Evolutionary conservation across 2,888 invertebrate genomes (phyloP), one percentile per base, ranked within the genome.

Genomic region (Saturnia pavonia): DNA sequence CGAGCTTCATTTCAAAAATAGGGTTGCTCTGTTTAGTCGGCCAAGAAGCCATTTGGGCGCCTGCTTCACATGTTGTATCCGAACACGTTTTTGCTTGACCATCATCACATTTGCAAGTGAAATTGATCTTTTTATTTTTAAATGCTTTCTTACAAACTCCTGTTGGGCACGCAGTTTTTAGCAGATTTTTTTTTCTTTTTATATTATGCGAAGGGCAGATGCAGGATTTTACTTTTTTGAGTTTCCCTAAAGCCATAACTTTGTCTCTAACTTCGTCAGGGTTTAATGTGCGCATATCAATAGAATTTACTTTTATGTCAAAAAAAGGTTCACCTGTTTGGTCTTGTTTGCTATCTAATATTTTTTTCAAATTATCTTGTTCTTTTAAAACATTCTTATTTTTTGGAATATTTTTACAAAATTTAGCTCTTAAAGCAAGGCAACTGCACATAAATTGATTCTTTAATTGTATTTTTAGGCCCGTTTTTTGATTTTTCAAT

Each of bases 1-100:
- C 83, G 54, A 88, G 73, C 63, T 81, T 76, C 27, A 88, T 73
- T 72, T 77, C 79, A 74, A 80, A 77, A 57, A 79, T 72, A 22
- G 78, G 80, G 70, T 73, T 68, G 12, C 54, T 69, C 69, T 74
- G 45, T 40, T 19, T 60, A 48, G 67, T 27, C 42, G 34, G 25
- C 27, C 43, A 22, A n/a, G 65, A 69, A 42, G 22, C 45, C 57
- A 25, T 51, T 19, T 51, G 48, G 19, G 19, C 48, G 60, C 69
- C 45, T n/a, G 1, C 11, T 22, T 73, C 70, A 69, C 86, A 86
- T 3, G 80, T 80, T 45, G 70, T 40, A 72, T 87, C 82, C 16
- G 74, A 73, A 69, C 85, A 86, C 71, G 78, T 72, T 72, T 70
- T 42, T 70, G 68, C 63, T 72, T 75, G 74, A 19, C 74, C 73